Conservation (phyloP, 1,140 invertebrate species). For the Himalopsyche phryganea region DNA sequence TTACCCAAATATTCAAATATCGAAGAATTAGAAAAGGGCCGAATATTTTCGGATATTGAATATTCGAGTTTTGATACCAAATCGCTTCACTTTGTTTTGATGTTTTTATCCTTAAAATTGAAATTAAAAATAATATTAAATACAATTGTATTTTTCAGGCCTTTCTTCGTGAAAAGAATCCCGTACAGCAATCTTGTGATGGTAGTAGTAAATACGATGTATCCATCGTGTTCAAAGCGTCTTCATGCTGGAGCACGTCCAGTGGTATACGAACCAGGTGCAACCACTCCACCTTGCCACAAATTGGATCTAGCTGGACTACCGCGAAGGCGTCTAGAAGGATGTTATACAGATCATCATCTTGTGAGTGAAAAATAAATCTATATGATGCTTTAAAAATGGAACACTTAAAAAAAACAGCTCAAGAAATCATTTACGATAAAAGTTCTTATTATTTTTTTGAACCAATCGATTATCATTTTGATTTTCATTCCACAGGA, state of each 20-base stretch:
- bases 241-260: conserved; percentile 40
- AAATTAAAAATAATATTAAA: too few relatives aligned
- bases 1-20: too few relatives aligned
- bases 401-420: too few relatives aligned
- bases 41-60: too few relatives aligned
- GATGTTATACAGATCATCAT: conserved; percentile 71
- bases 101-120: too few relatives aligned
- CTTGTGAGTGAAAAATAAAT: conserved; percentile 57
- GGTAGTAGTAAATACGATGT: conserved; percentile 63
- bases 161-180: conserved; percentile 68
- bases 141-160: too few relatives aligned
- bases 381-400: too few relatives aligned
- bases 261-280: conserved; percentile 40
- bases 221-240: conserved; percentile 41
- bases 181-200: conserved; percentile 76
- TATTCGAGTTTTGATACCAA: too few relatives aligned
- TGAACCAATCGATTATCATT: conserved; percentile 1
- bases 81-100: too few relatives aligned
- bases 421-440: too few relatives aligned
- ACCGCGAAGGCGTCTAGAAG: conserved; percentile 61
- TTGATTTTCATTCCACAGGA: conserved; percentile 42
- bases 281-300: conserved; percentile 62
- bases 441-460: too few relatives aligned
- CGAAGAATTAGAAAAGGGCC: too few relatives aligned
- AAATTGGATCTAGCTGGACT: conserved; percentile 69